A percentile compares a stretch with the other conserved stretches of the same genome.
These are phyloP conservation scores for Microctenopoma lineatum DNA, from an alignment of 2,797 vertebrate species.

Conservation along the genomic window DNA sequence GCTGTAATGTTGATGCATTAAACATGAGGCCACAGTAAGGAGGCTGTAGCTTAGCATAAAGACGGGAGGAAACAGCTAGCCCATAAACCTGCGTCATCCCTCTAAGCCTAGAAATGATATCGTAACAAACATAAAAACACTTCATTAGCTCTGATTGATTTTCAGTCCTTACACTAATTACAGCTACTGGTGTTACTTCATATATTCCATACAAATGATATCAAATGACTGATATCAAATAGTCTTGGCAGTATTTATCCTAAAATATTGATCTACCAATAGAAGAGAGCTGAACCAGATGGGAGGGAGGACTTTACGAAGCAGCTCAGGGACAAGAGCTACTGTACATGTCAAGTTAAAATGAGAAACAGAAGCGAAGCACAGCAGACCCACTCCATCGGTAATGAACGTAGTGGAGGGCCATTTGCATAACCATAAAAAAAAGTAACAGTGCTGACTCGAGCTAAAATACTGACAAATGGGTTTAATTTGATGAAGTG, in stretches of 20 bases:
- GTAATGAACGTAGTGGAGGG: slow-evolving; percentile 34
- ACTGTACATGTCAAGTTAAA: slow-evolving; percentile 46
- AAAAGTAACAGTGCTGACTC: slow-evolving; percentile 67
- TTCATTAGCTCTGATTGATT: too few relatives aligned
- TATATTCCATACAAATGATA: not conserved
- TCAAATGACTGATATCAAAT: not conserved
- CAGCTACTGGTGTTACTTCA: not conserved
- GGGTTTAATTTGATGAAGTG: slow-evolving; percentile 74
- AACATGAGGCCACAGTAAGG: not conserved
- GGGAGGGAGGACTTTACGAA: slow-evolving; percentile 8
- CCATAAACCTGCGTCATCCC: too few relatives aligned
- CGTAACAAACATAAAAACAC: too few relatives aligned
- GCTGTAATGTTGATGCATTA: not conserved
- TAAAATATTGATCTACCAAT: slow-evolving; percentile 12
- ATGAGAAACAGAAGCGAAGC: slow-evolving; percentile 29
- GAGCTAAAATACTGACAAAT: slow-evolving; percentile 60
- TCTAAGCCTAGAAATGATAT: not conserved
- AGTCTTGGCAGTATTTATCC: not conserved
- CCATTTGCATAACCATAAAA: slow-evolving; percentile 62
- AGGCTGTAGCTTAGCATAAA: not conserved
- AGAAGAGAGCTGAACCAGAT: not conserved
- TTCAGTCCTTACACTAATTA: not conserved
- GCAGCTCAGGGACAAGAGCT: slow-evolving; percentile 13
- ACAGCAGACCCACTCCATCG: not conserved
- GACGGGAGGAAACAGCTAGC: too few relatives aligned